Percentiles rank a stretch among this genome's conserved stretches.
Evolutionary conservation across 1,140 invertebrate species (phyloP).

Genomic region (Leptinotarsa texana): DNA sequence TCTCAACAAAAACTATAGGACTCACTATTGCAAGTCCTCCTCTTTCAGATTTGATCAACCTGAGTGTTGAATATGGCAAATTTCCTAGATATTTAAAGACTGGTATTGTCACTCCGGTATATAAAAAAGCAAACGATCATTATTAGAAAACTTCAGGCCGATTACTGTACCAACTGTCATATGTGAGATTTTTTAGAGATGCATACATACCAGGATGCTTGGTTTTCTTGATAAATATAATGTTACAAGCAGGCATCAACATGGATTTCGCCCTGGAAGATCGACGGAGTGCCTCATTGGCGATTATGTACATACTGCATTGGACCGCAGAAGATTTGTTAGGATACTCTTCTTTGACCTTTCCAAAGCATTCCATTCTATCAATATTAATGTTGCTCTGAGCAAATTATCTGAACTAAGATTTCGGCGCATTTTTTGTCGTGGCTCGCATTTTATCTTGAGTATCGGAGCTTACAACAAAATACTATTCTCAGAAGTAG

Average conservation of each 20-base stretch:
- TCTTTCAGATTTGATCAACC: no score
- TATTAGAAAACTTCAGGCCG: neutral
- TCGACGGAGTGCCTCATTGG: no score
- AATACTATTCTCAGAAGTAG: neutral
- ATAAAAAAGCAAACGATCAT: neutral
- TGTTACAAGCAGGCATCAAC: neutral
- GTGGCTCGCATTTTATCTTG: neutral
- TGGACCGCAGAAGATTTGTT: neutral
- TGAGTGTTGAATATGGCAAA: no score
- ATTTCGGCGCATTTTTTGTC: neutral
- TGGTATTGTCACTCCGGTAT: neutral
- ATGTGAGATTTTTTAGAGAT: conserved; percentile 1
- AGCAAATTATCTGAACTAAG: no score
- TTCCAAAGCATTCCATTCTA: no score
- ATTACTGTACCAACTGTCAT: conserved; percentile 8
- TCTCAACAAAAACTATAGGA: no score
- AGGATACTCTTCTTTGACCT: no score
- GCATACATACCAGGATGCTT: no score
- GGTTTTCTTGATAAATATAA: neutral
- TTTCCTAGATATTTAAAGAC: no score
- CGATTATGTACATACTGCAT: neutral
- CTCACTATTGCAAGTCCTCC: neutral
- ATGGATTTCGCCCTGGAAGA: no score
- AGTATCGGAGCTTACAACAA: neutral
- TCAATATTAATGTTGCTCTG: no score